phyloP scores from a whole-genome alignment of 1,140 invertebrate species.

The Eriocheir sinensis region DNA sequence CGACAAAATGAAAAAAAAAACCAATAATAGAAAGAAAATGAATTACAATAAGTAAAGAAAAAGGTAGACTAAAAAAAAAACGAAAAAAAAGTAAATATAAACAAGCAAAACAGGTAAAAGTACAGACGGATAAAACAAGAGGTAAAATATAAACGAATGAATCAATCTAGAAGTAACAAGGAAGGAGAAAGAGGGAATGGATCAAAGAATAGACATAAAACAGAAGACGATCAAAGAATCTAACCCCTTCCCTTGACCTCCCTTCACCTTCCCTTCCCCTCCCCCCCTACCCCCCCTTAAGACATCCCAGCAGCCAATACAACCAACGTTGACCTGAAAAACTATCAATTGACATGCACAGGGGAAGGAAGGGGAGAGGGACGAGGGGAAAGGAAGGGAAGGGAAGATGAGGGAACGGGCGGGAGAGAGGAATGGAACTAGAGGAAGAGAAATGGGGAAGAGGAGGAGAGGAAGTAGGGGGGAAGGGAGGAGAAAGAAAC shows the following conservation, averaged over 20 bases:
- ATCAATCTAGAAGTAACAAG: neutral
- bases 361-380: neutral
- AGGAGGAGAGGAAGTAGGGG: neutral
- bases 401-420: too few species aligned
- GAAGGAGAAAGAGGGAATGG: neutral
- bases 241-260: too few species aligned
- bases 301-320: slow-evolving; percentile 52
- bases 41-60: too few species aligned
- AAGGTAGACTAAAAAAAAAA: too few species aligned
- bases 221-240: neutral
- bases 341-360: slow-evolving; percentile 68
- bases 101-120: too few species aligned
- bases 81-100: too few species aligned
- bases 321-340: slow-evolving; percentile 53
- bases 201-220: slow-evolving; percentile 18
- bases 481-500: neutral
- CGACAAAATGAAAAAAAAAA: too few species aligned
- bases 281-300: neutral
- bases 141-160: neutral
- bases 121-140: too few species aligned
- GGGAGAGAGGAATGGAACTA: neutral
- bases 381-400: neutral
- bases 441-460: neutral
- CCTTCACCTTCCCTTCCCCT: neutral
- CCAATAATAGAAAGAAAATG: too few species aligned